Evolutionary conservation across 2,888 invertebrate genomes (phyloP), one percentile per base, ranked within the genome.

Genomic region (Ceratothoa steindachneri): DNA sequence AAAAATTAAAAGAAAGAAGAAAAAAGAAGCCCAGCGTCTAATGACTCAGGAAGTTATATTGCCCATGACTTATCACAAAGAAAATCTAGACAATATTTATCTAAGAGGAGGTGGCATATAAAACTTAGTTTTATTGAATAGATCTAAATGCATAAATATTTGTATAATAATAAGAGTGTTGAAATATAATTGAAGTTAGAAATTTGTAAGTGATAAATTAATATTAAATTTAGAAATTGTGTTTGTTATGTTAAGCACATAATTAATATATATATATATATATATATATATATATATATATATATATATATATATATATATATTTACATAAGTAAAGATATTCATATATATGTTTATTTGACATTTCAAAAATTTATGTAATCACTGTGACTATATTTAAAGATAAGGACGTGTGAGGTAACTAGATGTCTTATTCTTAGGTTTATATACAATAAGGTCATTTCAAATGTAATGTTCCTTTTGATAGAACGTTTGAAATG

Each of bases 41-140:
- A 78, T 75, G 75, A 75, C 75, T 15, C 75, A 69, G 51, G 77
- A 77, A 31, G 77, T 77, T 15, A 67, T 77, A 31, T 71, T 77
- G 22, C 77, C 75, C 41, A 55, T 55, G 55, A 55, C 55, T 7
- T 55, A 55, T 19, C 55, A 55, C 24, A 55, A 55, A 19, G 55
- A 55, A 19, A 55, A 55, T 55, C 7, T 55, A 55, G 19, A 55
- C 7, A 55, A 55, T 22, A 12, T 55, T 22, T 55, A 55, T 55
- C 24, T 55, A 55, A 7, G 55, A 55, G 24, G 19, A 19, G 55
- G 55, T 15, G 55, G 55, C 19, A 55, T 55, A 55, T 55, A 55
- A 55, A 55, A 55, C 24, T n/a, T n/a, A 55, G 5, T 55, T 19
- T 5, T 55, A 15, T 55, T 55, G 5, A 41, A 55, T 55, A 7